Evolutionary conservation across 2,888 invertebrate species (phyloP).

Genomic region (Thymelicus sylvestris): DNA sequence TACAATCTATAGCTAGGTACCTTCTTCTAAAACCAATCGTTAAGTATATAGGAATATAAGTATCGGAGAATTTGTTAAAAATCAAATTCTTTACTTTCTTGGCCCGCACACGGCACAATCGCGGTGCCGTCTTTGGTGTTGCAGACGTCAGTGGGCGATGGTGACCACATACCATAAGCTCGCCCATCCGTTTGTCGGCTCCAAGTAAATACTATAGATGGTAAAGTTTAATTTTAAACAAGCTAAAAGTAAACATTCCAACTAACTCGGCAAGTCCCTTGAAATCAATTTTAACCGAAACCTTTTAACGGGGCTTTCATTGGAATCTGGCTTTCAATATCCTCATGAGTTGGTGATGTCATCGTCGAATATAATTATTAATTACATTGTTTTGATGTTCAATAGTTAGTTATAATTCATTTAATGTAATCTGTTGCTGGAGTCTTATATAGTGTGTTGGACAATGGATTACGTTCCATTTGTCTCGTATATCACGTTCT

Average conservation of each 20-base stretch:
- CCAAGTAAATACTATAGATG: not conserved
- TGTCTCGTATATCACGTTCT: not conserved
- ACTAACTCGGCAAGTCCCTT: not conserved
- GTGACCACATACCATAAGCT: no score
- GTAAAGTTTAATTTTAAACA: conserved; percentile 1
- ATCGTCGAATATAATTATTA: conserved; percentile 28
- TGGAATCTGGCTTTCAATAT: conserved; percentile 32
- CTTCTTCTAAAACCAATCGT: no score
- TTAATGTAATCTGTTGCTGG: conserved; percentile 21
- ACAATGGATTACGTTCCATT: conserved; percentile 1
- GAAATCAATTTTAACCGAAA: conserved; percentile 23
- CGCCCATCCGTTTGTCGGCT: not conserved
- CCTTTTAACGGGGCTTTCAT: conserved; percentile 22
- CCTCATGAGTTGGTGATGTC: conserved; percentile 27
- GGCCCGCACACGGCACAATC: no score
- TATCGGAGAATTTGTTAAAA: no score
- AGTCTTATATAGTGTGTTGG: not conserved
- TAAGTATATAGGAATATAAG: no score
- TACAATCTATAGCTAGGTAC: no score
- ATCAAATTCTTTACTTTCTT: no score
- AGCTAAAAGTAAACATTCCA: conserved; percentile 1
- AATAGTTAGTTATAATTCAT: conserved; percentile 27
- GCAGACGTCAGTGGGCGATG: no score
- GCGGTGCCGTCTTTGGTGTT: no score
- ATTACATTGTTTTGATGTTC: conserved; percentile 36